phyloP scores from a whole-genome alignment of 2,797 vertebrate genomes.

The Adrianichthys oophorus region DNA sequence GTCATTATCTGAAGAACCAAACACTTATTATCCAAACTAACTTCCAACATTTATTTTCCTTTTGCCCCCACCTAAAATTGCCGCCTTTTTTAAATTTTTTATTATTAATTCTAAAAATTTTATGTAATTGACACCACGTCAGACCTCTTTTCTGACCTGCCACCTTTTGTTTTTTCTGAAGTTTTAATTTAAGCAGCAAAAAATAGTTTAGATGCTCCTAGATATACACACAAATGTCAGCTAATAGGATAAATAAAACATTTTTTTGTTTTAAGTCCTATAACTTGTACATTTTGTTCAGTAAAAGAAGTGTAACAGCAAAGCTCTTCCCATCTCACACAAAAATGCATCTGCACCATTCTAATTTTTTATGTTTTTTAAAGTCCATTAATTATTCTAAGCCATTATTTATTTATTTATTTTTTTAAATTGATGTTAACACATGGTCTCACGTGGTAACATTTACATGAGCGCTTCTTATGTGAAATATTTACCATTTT shows the following conservation, averaged over 20 bases:
- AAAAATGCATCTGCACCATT: not conserved
- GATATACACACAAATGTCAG: not conserved
- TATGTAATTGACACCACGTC: not conserved
- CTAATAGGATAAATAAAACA: not conserved
- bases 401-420: not conserved
- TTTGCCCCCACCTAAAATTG: not conserved
- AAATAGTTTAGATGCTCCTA: no score
- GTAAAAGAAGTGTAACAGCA: not conserved
- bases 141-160: not conserved
- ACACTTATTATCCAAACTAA: slow-evolving; percentile 14
- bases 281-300: not conserved
- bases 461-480: not conserved
- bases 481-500: not conserved
- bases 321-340: not conserved
- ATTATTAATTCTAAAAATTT: not conserved
- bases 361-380: not conserved
- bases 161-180: no score
- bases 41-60: slow-evolving; percentile 7
- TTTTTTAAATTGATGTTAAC: not conserved
- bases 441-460: not conserved
- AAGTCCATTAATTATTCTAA: not conserved
- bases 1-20: slow-evolving; percentile 12
- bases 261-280: not conserved
- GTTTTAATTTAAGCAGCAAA: no score
- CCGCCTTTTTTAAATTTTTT: slow-evolving; percentile 3